A percentile compares a stretch with the other conserved stretches of the same genome.
Evolutionary conservation across 2,113 vertebrate species (phyloP).

Genomic region (Microcebus ravelobensis): DNA sequence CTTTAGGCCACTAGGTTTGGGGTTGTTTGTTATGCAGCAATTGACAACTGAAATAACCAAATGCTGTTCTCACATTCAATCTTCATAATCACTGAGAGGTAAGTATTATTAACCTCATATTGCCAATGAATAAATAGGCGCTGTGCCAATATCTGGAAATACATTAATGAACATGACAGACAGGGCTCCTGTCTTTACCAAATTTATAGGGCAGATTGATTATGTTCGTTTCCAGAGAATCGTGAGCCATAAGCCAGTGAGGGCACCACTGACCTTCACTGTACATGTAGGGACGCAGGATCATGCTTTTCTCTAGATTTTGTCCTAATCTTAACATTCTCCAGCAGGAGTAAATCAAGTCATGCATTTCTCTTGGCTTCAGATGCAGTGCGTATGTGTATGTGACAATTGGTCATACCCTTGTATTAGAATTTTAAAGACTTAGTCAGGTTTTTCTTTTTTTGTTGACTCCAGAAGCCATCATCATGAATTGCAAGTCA

Average conservation of each 20-base stretch:
- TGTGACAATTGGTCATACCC: not conserved
- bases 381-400: not conserved
- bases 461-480: too few relatives aligned
- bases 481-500: not conserved
- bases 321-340: not conserved
- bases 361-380: not conserved
- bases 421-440: slow-evolving; percentile 24
- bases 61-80: not conserved
- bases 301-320: not conserved
- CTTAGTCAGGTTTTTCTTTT: not conserved
- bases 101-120: not conserved
- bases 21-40: not conserved
- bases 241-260: not conserved
- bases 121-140: not conserved
- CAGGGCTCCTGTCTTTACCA: not conserved
- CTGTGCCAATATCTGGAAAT: not conserved
- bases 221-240: not conserved
- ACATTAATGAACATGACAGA: not conserved
- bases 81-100: not conserved
- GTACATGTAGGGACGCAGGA: not conserved
- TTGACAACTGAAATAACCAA: not conserved
- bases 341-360: slow-evolving; percentile 17
- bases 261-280: not conserved
- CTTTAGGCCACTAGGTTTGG: not conserved
- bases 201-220: not conserved